Base-by-base conservation (phyloP, 2,888 invertebrate species). In the Timema cristinae region DNA sequence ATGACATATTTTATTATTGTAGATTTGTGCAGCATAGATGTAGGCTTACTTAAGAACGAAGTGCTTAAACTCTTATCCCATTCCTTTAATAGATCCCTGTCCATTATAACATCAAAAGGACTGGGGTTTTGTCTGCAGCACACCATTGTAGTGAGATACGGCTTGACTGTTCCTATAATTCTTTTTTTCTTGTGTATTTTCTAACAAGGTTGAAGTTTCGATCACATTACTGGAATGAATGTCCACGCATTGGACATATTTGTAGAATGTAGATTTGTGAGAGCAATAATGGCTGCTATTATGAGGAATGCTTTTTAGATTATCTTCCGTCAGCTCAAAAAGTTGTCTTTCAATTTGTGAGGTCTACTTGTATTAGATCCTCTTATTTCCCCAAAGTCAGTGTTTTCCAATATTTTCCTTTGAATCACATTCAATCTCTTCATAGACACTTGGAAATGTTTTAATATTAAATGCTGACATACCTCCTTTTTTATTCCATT, bases 401-500 rank as follows among this genome's bases (percentile, higher is more conserved):
- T 0, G 47, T 16, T 63, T 63, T 63, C 47, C 47, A 63, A 47
- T 11, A 63, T 32, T 47, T 47, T 63, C 32, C 10, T 63, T 63
- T 63, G 5, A 48, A 32, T 63, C 48, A 63, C 63, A 63, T 9
- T 0, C 47, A 63, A 6, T 63, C 63, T 63, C 63, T 32, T 63
- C 11, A 13, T 32, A 63, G 63, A 63, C 63, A 63, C 63, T 63
- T 63, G 63, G 9, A 63, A 63, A 11, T 16, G 48, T 32, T 13
- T 63, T 63, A 63, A 16, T 10, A 63, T 16, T 5, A 63, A 63
- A 32, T 63, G 47, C 63, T 63, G 32, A 63, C 63, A 63, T 8
- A 63, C 63, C 63, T 63, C 47, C 32, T 47, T 63, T 63, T 63
- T 63, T 10, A 63, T 11, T 63, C 47, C 63, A 63, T 63, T 6